Evolutionary conservation across 2,888 invertebrate genomes (phyloP).

Genomic region (Chrysolina americana): DNA sequence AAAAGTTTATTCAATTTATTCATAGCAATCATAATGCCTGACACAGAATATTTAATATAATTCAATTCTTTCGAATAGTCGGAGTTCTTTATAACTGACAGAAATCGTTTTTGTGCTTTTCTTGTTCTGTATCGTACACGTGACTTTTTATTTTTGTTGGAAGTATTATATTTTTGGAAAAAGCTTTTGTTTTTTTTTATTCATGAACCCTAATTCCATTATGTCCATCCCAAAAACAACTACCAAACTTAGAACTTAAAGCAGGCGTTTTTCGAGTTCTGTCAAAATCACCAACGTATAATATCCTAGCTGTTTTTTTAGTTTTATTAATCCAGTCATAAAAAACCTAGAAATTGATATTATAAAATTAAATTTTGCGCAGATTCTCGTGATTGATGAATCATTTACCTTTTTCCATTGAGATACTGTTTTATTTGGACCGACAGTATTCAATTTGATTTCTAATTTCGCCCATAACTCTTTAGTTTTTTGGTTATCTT

Average conservation of each 20-base stretch:
- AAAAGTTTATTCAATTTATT: neutral
- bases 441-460: no score
- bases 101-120: slow-evolving; percentile 16
- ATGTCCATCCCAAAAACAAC: slow-evolving; percentile 17
- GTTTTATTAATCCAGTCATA: slow-evolving; percentile 22
- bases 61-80: slow-evolving; percentile 18
- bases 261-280: slow-evolving; percentile 9
- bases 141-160: slow-evolving; percentile 2
- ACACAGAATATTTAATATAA: neutral
- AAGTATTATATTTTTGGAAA: neutral
- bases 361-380: neutral
- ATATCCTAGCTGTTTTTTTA: slow-evolving; percentile 11
- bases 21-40: no score
- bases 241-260: no score
- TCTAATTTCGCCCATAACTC: no score
- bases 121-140: slow-evolving; percentile 16
- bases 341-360: no score
- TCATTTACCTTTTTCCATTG: no score
- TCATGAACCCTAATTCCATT: slow-evolving; percentile 24
- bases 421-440: no score
- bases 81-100: neutral
- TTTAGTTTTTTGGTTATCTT: no score
- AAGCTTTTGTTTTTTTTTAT: neutral
- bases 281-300: slow-evolving; percentile 15
- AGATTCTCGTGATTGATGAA: neutral